A percentile compares a stretch with the other conserved stretches of the same genome.
Conservation (phyloP, 2,888 invertebrate species). For the Auanema freiburgensis region DNA sequence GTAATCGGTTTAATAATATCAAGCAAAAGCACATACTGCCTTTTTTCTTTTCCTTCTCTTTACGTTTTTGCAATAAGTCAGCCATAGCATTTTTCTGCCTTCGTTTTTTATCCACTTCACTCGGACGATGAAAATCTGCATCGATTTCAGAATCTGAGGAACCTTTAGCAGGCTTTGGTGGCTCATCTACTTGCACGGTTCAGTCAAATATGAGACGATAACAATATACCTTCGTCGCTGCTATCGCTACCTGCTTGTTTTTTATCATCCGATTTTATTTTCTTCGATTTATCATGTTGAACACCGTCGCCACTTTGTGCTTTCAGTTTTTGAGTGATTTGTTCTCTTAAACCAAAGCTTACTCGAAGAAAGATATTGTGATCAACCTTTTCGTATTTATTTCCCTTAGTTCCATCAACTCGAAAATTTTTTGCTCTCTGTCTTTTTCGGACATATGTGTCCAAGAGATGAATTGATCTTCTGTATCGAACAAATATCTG, state of each 20-base stretch:
- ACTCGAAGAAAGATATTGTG: neutral
- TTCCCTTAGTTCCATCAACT: conserved; percentile 90
- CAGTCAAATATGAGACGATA: neutral
- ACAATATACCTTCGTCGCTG: conserved; percentile 67
- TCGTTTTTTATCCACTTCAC: conserved; percentile 48
- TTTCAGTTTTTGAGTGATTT: no score
- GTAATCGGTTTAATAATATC: neutral
- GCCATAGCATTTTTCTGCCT: conserved; percentile 92
- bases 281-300: neutral
- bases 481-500: conserved; percentile 82
- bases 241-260: no score
- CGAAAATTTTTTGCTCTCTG: conserved; percentile 93
- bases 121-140: conserved; percentile 39
- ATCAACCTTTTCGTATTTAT: conserved; percentile 75
- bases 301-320: neutral
- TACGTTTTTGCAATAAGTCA: conserved; percentile 82
- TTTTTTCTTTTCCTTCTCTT: conserved; percentile 77
- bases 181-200: no score
- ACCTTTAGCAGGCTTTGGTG: neutral
- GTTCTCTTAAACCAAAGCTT: conserved; percentile 10
- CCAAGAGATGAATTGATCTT: conserved; percentile 84
- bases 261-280: neutral
- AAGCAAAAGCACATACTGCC: conserved; percentile 48
- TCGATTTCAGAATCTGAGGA: conserved; percentile 27
- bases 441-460: conserved; percentile 94